A percentile compares a stretch with the other conserved stretches of the same genome.
Conservation (phyloP, 2,888 invertebrate genomes). For the Lasioglossum morio region DNA sequence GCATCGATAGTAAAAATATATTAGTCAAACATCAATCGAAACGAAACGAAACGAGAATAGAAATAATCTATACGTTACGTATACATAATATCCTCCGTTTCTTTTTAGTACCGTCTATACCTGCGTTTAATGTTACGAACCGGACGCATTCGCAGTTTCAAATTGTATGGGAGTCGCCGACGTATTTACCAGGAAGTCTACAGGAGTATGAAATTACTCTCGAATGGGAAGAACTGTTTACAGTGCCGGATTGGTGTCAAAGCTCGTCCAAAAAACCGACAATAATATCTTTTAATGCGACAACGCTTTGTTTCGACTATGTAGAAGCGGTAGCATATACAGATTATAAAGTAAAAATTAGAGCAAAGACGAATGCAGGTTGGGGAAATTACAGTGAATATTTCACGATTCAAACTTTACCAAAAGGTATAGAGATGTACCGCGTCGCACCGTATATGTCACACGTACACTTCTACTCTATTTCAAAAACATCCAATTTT, state of each 20-base stretch:
- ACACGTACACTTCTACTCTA: not conserved
- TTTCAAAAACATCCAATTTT: not conserved
- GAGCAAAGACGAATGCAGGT: conserved; percentile 76
- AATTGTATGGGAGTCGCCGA: conserved; percentile 75
- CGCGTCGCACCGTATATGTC: not conserved
- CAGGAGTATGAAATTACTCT: conserved; percentile 70
- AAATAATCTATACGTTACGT: not conserved
- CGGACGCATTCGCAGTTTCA: conserved; percentile 66
- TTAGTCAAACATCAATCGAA: not conserved
- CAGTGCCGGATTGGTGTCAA: conserved; percentile 73
- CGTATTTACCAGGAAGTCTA: conserved; percentile 74
- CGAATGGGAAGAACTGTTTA: conserved; percentile 66
- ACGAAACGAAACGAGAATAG: not conserved
- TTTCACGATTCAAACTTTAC: conserved; percentile 61
- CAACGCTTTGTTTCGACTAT: conserved; percentile 49
- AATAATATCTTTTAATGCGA: conserved; percentile 46
- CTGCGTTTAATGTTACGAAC: conserved; percentile 59
- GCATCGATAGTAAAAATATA: not conserved
- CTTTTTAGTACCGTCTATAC: conserved; percentile 71
- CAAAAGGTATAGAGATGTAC: conserved; percentile 34
- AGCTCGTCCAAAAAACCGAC: conserved; percentile 37
- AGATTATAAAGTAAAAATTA: conserved; percentile 72
- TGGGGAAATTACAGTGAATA: conserved; percentile 71
- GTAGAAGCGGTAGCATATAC: conserved; percentile 67
- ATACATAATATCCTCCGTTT: conserved; percentile 21